Evolutionary conservation across 2,888 invertebrate species (phyloP).

Genomic region (Eucriotettix oculatus): DNA sequence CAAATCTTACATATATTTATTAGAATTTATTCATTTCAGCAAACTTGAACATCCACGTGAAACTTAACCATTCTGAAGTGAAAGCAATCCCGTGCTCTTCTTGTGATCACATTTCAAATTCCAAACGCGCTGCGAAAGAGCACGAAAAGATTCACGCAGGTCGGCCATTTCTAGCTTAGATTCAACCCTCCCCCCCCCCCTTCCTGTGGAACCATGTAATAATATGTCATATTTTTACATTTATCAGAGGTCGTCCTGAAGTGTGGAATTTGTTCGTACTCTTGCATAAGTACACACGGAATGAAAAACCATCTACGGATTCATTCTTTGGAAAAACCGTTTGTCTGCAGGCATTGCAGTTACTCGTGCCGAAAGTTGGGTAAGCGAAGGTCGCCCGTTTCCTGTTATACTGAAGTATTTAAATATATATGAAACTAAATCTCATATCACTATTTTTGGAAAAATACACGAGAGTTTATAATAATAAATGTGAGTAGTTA

Average conservation of each 20-base stretch:
- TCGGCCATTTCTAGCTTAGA: slow-evolving; percentile 10
- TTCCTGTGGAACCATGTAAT: background rate
- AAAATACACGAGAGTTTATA: too few species aligned
- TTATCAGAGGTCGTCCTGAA: slow-evolving; percentile 9
- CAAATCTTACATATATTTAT: too few species aligned
- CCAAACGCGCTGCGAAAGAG: slow-evolving; percentile 19
- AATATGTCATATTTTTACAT: background rate
- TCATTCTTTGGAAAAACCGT: slow-evolving; percentile 4
- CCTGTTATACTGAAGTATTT: background rate
- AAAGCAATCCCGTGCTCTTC: slow-evolving; percentile 18
- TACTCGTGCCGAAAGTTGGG: slow-evolving; percentile 6
- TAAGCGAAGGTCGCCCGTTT: background rate
- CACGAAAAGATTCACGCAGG: slow-evolving; percentile 18
- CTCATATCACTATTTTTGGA: too few species aligned
- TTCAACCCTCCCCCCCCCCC: too few species aligned
- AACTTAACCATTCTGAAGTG: slow-evolving; percentile 21
- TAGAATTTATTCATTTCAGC: slow-evolving; percentile 13
- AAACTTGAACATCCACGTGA: slow-evolving; percentile 23
- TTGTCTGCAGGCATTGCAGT: slow-evolving; percentile 8
- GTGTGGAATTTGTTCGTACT: slow-evolving; percentile 9
- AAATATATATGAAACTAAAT: background rate
- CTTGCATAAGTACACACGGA: slow-evolving; percentile 1
- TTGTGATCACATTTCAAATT: slow-evolving; percentile 22
- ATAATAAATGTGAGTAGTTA: too few species aligned
- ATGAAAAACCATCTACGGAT: slow-evolving; percentile 9